These are phyloP conservation scores for Porites evermanni DNA, from an alignment of 92 coral and sea anemone genomes.

Conservation along the genomic window DNA sequence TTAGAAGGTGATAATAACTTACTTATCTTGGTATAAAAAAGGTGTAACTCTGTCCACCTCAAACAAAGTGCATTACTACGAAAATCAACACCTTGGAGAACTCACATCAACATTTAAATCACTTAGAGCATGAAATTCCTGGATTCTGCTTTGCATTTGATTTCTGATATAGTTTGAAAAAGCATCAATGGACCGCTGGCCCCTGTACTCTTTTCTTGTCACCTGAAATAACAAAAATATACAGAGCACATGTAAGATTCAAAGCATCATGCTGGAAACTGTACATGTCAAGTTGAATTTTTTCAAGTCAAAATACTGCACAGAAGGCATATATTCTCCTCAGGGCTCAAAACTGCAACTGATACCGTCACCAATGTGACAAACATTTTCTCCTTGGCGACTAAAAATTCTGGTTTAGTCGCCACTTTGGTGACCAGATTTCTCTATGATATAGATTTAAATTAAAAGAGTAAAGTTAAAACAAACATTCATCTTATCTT, in stretches of 20 bases:
- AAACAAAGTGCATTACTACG: not conserved
- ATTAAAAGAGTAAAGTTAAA: too few species aligned
- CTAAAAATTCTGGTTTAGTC: too few species aligned
- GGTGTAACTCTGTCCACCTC: too few species aligned
- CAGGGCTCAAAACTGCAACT: too few species aligned
- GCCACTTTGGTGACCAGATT: too few species aligned
- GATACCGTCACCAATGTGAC: too few species aligned
- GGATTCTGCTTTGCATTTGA: slow-evolving; percentile 76
- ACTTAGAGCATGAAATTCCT: slow-evolving; percentile 89
- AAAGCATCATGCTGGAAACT: not conserved
- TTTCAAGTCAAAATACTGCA: too few species aligned
- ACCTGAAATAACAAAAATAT: slow-evolving; percentile 47
- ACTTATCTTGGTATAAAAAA: too few species aligned
- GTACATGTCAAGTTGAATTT: not conserved
- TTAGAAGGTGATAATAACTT: not conserved
- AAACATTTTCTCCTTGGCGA: too few species aligned
- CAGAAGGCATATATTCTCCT: too few species aligned
- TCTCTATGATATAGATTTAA: too few species aligned
- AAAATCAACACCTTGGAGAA: not conserved
- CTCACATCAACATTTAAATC: slow-evolving; percentile 89
- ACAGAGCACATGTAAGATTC: not conserved
- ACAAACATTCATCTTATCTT: too few species aligned
- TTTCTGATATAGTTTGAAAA: slow-evolving; percentile 89
- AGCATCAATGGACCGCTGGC: slow-evolving; percentile 98
- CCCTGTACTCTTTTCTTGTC: slow-evolving; percentile 91